A percentile compares a stretch with the other conserved stretches of the same genome.
Conservation (phyloP, 2,888 invertebrate genomes). For the Stenodema calcarata region DNA sequence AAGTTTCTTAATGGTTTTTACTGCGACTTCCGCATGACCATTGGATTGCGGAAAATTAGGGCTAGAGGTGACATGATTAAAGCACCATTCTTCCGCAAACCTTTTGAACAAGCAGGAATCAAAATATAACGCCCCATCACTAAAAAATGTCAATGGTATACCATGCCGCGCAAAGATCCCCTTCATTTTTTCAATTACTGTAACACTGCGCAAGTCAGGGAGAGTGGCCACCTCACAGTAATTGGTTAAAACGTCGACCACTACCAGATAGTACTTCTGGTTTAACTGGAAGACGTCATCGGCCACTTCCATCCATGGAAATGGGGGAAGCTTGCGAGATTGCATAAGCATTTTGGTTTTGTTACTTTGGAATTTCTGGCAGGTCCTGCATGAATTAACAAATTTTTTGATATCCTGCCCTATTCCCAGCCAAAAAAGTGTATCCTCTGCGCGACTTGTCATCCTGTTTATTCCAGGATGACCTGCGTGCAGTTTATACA, state of each 20-base stretch:
- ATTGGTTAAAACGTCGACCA: neutral
- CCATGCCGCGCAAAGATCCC: constrained; percentile 42
- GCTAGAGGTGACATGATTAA: constrained; percentile 5
- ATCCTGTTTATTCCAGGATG: neutral
- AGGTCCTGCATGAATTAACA: neutral
- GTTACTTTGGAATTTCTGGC: neutral
- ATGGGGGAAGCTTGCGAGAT: neutral
- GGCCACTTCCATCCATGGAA: constrained; percentile 23
- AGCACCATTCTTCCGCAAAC: constrained; percentile 13
- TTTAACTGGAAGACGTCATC: neutral
- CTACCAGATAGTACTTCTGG: neutral
- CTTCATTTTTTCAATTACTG: constrained; percentile 50
- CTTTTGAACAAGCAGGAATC: constrained; percentile 10
- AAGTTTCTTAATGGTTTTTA: constrained; percentile 10
- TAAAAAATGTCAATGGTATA: constrained; percentile 17
- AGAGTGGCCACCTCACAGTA: neutral
- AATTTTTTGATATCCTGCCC: constrained; percentile 8
- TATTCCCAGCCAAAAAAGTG: constrained; percentile 1
- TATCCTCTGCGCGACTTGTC: neutral
- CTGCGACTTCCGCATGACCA: constrained; percentile 28
- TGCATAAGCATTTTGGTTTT: neutral
- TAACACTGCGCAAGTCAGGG: neutral
- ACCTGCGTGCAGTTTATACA: neutral
- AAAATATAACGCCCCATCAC: constrained; percentile 38
- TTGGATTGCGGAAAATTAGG: constrained; percentile 34